Base-by-base conservation (phyloP, 2,113 vertebrate genomes). In the Arenaria interpres region DNA sequence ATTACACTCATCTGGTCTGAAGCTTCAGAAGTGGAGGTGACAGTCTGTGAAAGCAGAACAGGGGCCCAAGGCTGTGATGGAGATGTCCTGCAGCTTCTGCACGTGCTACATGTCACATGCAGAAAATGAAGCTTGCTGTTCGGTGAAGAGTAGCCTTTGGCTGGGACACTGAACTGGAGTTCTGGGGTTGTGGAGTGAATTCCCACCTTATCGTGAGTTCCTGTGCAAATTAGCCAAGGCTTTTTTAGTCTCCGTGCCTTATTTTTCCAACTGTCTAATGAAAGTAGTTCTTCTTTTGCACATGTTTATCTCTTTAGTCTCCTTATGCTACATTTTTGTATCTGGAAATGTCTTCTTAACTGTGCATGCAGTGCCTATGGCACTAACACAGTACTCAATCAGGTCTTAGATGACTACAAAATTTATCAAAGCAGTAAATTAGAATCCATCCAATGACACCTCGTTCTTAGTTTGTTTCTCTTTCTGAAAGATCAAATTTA, bases 41-140 rank as follows among this genome's bases (percentile, higher is more conserved):
- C 12, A 46, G 46, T 24, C 14, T 59, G 32, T 62, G 35, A 53
- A 45, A 67, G 54, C 35, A 37, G 35, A n/a, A 21, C 0, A 4
- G 25, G 39, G 9, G 10, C 23, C n/a, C 28, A 56, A 8, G 54
- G 27, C 15, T 76, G 59, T 18, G 46, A 12, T 25, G 37, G 51
- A 59, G 27, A 57, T 71, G 63, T 23, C 28, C 54, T 71, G 54
- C 15, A 71, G 24, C 20, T 83, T 56, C 69, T 93, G 53, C 20
- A 2, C 0, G 1, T 77, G 41, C 30, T 43, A 3, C 1, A 0
- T 66, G 37, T 39, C 63, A 18, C 6, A 2, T 50, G 79, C 86
- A 73, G 30, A 66, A 25, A 13, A 15, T 12, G 51, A 66, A 37
- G 51, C 8, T 77, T 85, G 35, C 45, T 71, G 6, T 14, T 3